Evolutionary conservation across 1,140 invertebrate genomes (phyloP), one percentile per base, ranked within the genome.

Genomic region (Eriocheir sinensis): DNA sequence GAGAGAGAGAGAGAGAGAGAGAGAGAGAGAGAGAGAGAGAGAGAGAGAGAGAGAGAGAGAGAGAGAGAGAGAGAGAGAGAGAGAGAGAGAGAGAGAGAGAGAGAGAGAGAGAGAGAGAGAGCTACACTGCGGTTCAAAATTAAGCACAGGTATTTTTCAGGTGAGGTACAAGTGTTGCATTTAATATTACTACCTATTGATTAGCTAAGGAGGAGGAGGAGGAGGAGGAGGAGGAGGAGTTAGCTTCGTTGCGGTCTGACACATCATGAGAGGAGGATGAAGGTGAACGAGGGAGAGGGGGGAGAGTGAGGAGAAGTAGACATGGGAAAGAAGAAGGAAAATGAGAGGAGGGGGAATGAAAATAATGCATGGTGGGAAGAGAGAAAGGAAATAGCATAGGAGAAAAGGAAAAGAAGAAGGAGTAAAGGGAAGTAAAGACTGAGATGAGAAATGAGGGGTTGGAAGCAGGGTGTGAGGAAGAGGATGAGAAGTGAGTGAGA

Each of bases 1-100:
- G 53, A 72, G 53, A 72, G 53, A 72, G 53, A 72, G 53, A 72
- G 53, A 72, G 53, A 72, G 53, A 72, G 53, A 72, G 53, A 72
- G 53, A 72, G 53, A 72, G 53, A 72, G 53, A 72, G 53, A 72
- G 53, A 72, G 53, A 72, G 53, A 72, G 53, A 72, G 53, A 72
- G 53, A 72, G 53, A 72, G 53, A 72, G 53, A 72, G 53, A 72
- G 53, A 72, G 53, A 72, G 53, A 72, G 53, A 72, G 53, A 72
- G 53, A 72, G 53, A 72, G 53, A 72, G 6, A 72, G 53, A 72
- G 53, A 72, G 53, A 72, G 6, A 21, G 53, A 72, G 53, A 12
- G 6, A 21, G 53, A 72, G 53, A 72, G 53, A 72, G 6, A 21
- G 53, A 72, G 53, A 72, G 6, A 21, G 53, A 72, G 21, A 72